Evolutionary conservation across 2,113 vertebrate species (phyloP).

Genomic region (Mesoclemmys tuberculata): DNA sequence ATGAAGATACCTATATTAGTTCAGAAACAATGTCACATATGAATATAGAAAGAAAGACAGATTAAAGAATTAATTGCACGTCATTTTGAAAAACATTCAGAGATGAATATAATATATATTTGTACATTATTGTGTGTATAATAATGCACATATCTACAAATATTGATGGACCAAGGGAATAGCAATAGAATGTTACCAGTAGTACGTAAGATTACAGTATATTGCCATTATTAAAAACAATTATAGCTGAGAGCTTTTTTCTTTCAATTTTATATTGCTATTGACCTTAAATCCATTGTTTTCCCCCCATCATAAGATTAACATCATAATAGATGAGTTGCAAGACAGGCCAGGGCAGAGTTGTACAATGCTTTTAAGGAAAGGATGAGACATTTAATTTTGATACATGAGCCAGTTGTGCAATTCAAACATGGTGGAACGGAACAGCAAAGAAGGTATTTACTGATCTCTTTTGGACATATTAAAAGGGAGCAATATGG

Average conservation of each 20-base stretch:
- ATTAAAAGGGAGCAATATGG: neutral
- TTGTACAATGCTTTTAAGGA: neutral
- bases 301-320: neutral
- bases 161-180: neutral
- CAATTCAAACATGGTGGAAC: neutral
- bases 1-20: neutral
- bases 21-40: neutral
- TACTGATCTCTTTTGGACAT: neutral
- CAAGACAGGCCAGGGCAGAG: neutral
- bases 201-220: neutral
- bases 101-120: neutral
- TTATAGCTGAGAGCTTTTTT: neutral
- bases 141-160: neutral
- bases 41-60: neutral
- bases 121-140: neutral
- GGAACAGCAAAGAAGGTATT: neutral
- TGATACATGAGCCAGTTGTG: neutral
- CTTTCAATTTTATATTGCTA: neutral
- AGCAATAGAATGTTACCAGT: neutral
- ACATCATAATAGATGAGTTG: neutral
- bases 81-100: neutral
- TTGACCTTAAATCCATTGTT: neutral
- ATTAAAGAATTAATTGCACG: neutral
- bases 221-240: neutral
- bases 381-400: neutral